Evolutionary conservation across 2,797 vertebrate genomes (phyloP).

Genomic region (Crocodylus rhombifer): DNA sequence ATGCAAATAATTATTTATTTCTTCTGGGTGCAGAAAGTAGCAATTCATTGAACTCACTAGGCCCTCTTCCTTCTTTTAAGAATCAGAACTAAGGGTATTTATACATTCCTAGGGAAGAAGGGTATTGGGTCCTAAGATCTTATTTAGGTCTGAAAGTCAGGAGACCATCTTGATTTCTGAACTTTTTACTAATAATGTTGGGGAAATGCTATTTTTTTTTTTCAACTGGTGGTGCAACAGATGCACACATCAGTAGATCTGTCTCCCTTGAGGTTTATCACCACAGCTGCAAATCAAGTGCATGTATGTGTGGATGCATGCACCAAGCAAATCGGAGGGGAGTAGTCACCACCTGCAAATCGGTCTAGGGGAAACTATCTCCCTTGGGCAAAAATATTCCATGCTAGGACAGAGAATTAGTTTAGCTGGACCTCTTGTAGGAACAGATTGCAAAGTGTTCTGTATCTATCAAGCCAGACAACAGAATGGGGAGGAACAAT

Average conservation of each 20-base stretch:
- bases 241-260: conserved; percentile 40
- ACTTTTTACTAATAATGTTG: too few species aligned
- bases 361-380: neutral
- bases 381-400: neutral
- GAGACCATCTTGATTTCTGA: too few species aligned
- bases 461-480: neutral
- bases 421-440: neutral
- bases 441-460: fast-evolving
- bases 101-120: too few species aligned
- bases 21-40: neutral
- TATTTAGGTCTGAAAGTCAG: too few species aligned
- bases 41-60: neutral
- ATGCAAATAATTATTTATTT: neutral
- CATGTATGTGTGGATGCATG: neutral
- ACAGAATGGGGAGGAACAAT: neutral
- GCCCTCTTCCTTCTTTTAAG: neutral
- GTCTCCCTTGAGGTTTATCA: conserved; percentile 29
- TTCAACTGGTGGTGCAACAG: conserved; percentile 35
- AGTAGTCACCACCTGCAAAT: conserved; percentile 41
- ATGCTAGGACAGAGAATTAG: neutral
- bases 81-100: neutral
- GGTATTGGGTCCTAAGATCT: too few species aligned
- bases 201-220: neutral
- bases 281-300: conserved; percentile 58
- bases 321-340: neutral